Evolutionary conservation across 2,888 invertebrate genomes (phyloP).

Genomic region (Halocaridina rubra): DNA sequence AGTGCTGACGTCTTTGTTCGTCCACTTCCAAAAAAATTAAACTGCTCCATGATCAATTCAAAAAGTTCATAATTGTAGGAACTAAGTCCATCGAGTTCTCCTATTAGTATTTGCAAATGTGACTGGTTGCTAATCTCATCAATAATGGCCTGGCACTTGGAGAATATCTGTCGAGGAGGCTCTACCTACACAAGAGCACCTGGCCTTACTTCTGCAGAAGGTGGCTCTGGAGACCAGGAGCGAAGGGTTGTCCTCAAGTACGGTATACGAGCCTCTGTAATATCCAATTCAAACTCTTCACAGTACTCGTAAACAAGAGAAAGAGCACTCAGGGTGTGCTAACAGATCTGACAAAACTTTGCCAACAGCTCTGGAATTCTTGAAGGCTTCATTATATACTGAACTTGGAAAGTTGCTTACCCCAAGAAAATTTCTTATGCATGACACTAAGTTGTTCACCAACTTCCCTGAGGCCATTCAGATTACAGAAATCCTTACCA

Average conservation of each 20-base stretch:
- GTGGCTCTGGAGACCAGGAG: conserved; percentile 27
- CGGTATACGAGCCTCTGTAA: conserved; percentile 38
- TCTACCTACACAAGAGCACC: conserved; percentile 22
- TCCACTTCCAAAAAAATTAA: conserved; percentile 22
- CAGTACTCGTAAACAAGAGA: conserved; percentile 52
- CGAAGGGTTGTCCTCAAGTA: conserved; percentile 41
- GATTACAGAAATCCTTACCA: conserved; percentile 39
- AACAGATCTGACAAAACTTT: conserved; percentile 36
- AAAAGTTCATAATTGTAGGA: conserved; percentile 61
- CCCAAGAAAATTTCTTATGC: conserved; percentile 52
- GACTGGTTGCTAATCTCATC: conserved; percentile 30
- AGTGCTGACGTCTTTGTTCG: background rate
- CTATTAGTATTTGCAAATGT: conserved; percentile 14
- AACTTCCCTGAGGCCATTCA: conserved; percentile 34
- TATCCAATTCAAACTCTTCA: conserved; percentile 38
- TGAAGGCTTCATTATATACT: conserved; percentile 57
- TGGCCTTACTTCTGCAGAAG: background rate
- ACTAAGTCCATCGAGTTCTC: conserved; percentile 21
- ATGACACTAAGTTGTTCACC: conserved; percentile 46
- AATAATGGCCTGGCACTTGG: conserved; percentile 42
- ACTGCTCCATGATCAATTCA: conserved; percentile 29
- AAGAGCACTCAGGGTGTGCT: conserved; percentile 41
- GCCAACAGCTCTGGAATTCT: conserved; percentile 12
- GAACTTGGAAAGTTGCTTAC: conserved; percentile 40
- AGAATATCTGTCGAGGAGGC: conserved; percentile 31